phyloP scores from a whole-genome alignment of 1,140 invertebrate genomes.

The Bombus picipes region DNA sequence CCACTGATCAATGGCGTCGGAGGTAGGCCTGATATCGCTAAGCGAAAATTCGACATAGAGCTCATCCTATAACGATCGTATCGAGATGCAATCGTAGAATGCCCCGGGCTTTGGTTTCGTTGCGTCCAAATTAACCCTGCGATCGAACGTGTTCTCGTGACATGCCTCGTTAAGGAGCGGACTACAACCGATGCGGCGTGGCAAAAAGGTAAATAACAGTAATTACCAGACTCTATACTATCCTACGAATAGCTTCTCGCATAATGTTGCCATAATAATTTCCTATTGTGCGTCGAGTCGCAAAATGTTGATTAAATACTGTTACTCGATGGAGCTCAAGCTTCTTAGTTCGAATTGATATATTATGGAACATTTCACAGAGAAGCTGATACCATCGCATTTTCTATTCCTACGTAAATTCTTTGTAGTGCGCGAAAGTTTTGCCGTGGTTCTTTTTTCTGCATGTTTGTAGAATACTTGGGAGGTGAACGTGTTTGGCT shows the following conservation, averaged over 20 bases:
- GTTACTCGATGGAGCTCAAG: too few relatives aligned
- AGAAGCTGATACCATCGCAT: too few relatives aligned
- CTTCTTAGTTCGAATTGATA: too few relatives aligned
- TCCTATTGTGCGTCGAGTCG: background rate
- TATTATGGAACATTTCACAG: too few relatives aligned
- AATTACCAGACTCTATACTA: background rate
- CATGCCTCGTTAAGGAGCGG: constrained; percentile 72
- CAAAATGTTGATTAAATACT: background rate
- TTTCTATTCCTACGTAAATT: background rate
- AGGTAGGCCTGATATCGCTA: constrained; percentile 68
- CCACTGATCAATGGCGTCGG: constrained; percentile 77
- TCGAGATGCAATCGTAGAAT: constrained; percentile 62
- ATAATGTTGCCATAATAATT: background rate
- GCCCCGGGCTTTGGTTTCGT: constrained; percentile 63
- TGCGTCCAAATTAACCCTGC: constrained; percentile 75
- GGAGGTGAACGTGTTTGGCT: background rate
- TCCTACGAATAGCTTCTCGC: background rate
- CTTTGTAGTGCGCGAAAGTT: background rate
- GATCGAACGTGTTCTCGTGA: constrained; percentile 72
- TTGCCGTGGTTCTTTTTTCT: background rate
- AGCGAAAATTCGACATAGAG: constrained; percentile 75
- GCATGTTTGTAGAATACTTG: background rate
- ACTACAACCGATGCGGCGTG: constrained; percentile 53
- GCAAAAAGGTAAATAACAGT: constrained; percentile 27
- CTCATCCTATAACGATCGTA: constrained; percentile 58